Evolutionary conservation across 1,140 invertebrate species (phyloP), one percentile per base, ranked within the genome.

Genomic region (Brevipalpus yothersi): DNA sequence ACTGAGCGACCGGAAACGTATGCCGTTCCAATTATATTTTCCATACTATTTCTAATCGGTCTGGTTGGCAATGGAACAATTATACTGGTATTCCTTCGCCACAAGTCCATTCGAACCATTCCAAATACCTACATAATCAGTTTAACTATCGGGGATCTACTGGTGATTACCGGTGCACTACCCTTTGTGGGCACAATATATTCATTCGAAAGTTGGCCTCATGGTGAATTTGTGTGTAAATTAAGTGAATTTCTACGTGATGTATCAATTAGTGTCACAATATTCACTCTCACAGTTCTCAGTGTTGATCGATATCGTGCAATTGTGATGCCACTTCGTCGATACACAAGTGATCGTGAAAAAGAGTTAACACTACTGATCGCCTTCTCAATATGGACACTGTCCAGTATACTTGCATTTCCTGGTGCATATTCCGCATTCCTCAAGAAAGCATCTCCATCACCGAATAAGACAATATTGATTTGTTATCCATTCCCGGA

Each of bases 211-310:
- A 82, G 80, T 4, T 93, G 87, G 85, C 85, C 84, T 0, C 88
- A 81, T 70, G 84, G 84, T 9, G 71, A 77, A 39, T 62, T 77
- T 7, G 72, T 86, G 0, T 90, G 86, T 69, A 84, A 82, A 65
- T 71, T 84, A 3, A 84, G 81, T 2, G 86, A 91, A 70, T 86
- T 80, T 60, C 79, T 83, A n/a, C 88, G 89, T 68, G 86, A 91
- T 67, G 76, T 92, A 60, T 90, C 85, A n/a, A 83, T 92, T 53
- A 88, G 87, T 0, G 87, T 94, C 0, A 91, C 88, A 0, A 86
- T 93, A 5, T 92, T 93, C 69, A 93, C 88, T 0, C 72, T 94
- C 53, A 90, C 86, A 0, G 87, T 86, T 0, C 73, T 94, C 0
- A 88, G 86, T 42, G 84, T 81, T 7, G 89, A 94, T 69, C 77